Evolutionary conservation across 2,888 invertebrate genomes (phyloP).

Genomic region (Chloromyia formosa): DNA sequence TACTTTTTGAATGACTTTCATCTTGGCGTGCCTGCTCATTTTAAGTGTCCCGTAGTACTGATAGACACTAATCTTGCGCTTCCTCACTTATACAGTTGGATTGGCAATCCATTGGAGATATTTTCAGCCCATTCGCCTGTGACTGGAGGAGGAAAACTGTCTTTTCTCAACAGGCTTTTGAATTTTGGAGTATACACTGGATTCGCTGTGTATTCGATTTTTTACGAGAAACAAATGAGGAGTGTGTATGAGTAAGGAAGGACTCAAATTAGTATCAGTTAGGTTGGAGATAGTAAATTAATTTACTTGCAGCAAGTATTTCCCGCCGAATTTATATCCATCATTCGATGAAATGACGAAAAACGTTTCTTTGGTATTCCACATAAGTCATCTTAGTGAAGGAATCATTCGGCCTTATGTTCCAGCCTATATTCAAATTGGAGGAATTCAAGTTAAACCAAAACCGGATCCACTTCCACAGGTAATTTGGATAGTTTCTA

Average conservation of each 20-base stretch:
- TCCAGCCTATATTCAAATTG: constrained; percentile 63
- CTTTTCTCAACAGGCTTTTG: too few species aligned
- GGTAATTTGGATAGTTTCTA: background rate
- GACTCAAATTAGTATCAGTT: too few species aligned
- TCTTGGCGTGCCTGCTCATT: constrained; percentile 47
- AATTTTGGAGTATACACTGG: too few species aligned
- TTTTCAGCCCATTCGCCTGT: background rate
- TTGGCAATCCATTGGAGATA: constrained; percentile 33
- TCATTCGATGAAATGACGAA: constrained; percentile 56
- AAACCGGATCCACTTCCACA: constrained; percentile 51
- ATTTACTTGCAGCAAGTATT: constrained; percentile 9
- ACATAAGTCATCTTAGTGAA: constrained; percentile 61
- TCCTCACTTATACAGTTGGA: background rate
- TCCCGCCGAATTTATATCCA: constrained; percentile 45
- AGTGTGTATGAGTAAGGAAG: too few species aligned
- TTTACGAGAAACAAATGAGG: too few species aligned
- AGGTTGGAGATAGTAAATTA: too few species aligned
- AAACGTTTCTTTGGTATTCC: constrained; percentile 60
- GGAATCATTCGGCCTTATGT: constrained; percentile 58
- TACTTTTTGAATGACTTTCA: constrained; percentile 28
- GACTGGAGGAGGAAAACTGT: too few species aligned
- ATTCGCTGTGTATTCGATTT: too few species aligned
- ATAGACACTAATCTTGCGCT: background rate
- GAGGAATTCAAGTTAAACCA: constrained; percentile 63
- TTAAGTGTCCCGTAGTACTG: constrained; percentile 47